Base-by-base conservation (phyloP, 2,888 invertebrate species). In the Argyresthia albistria region DNA sequence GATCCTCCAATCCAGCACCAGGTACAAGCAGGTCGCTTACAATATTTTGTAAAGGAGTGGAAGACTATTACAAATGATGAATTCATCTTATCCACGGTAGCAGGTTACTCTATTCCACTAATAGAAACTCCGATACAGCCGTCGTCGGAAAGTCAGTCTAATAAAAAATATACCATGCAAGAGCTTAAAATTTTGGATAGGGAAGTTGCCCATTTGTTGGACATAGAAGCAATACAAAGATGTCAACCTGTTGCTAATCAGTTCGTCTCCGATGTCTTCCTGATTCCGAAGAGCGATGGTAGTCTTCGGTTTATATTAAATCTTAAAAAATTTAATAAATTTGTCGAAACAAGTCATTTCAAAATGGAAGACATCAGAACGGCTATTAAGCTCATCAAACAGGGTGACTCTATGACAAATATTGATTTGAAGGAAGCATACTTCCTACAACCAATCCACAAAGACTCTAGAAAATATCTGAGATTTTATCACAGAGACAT, bases 361-460 rank as follows among this genome's bases (percentile, higher is more conserved):
- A 54, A 54, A 16, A 50, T 45, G n/a, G 47, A 52, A 9, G 36
- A 36, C 9, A 36, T 36, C 9, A 36, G 36, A 43, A 55, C 55
- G 8, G 55, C 55, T 8, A 35, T 42, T 12, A 42, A 42, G 15
- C 35, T 55, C n/a, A 43, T 55, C 4, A 48, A n/a, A 15, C 46
- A n/a, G n/a, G 43, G 42, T 8, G 25, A 36, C 36, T 54, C 36
- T 48, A 51, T 54, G 51, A 12, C 15, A 9, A 43, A 12, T 11
- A 48, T 54, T 16, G 54, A 54, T 48, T 39, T 54, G 10, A 54
- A 54, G n/a, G 51, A 54, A 14, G 47, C 54, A 35, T 54, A 54
- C 43, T 54, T 47, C 48, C 48, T 46, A 15, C 25, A 51, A 25
- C n/a, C 42, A 15, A 35, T 54, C 6, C 11, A 51, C 11, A 35